Conservation (phyloP, 53 echinoderm and acorn worm genomes). For the Temnopleurus reevesii region DNA sequence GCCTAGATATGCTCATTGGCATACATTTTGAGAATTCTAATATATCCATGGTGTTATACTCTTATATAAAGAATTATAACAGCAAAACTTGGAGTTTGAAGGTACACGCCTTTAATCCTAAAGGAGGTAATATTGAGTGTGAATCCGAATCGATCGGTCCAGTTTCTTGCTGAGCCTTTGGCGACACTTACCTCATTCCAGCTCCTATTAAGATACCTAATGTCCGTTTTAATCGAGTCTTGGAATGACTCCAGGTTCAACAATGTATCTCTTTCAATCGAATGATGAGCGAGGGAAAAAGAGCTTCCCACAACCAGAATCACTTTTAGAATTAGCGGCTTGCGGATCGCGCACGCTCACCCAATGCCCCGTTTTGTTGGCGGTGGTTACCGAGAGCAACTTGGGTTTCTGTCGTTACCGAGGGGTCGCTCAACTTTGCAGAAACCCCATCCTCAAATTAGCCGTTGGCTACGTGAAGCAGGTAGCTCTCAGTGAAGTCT, state of each 20-base stretch:
- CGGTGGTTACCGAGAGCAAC: slow-evolving; percentile 17
- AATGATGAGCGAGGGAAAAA: slow-evolving; percentile 5
- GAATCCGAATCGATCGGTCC: slow-evolving; percentile 27
- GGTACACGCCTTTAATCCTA: not conserved
- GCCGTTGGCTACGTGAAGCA: slow-evolving; percentile 32
- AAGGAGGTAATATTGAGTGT: not conserved
- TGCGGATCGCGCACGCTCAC: slow-evolving; percentile 16
- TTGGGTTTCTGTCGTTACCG: slow-evolving; percentile 45
- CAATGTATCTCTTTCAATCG: slow-evolving; percentile 50
- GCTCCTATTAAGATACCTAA: slow-evolving; percentile 13
- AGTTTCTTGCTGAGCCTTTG: not conserved
- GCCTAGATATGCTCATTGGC: too few species aligned
- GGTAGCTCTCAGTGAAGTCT: slow-evolving; percentile 17
- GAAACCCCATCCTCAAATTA: slow-evolving; percentile 49
- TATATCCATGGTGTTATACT: too few species aligned
- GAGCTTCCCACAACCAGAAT: slow-evolving; percentile 28
- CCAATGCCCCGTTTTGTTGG: slow-evolving; percentile 34
- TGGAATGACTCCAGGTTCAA: slow-evolving; percentile 28
- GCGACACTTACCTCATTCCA: slow-evolving; percentile 28
- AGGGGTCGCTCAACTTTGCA: slow-evolving; percentile 53
- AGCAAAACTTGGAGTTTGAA: not conserved
- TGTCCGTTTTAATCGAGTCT: slow-evolving; percentile 48
- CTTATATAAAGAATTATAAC: not conserved
- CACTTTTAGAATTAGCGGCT: slow-evolving; percentile 49
- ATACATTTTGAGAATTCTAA: too few species aligned